Percentiles rank a stretch among this genome's conserved stretches.
phyloP scores from a whole-genome alignment of 2,797 vertebrate genomes.

The Lindbergichthys nudifrons region DNA sequence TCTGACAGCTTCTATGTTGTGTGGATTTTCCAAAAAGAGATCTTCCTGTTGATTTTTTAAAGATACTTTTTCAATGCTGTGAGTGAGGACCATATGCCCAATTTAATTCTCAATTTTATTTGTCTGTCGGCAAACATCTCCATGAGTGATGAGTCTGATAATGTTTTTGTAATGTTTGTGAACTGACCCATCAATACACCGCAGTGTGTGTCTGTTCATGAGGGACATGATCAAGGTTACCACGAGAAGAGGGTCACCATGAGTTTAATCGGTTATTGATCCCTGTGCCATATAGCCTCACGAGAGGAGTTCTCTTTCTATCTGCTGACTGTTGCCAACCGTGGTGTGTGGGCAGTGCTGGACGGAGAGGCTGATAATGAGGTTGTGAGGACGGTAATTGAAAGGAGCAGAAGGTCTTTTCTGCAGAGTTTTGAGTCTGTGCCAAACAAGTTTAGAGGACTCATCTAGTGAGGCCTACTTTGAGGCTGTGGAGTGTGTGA shows the following conservation, averaged over 20 bases:
- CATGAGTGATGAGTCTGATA: too few species aligned
- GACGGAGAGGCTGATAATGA: slow-evolving; percentile 70
- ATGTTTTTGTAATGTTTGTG: not conserved
- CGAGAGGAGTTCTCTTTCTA: slow-evolving; percentile 59
- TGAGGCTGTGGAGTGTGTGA: slow-evolving; percentile 17
- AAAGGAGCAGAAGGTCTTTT: slow-evolving; percentile 32
- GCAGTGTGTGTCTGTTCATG: not conserved
- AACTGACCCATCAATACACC: slow-evolving; percentile 3
- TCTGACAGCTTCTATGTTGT: too few species aligned
- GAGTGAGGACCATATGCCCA: too few species aligned
- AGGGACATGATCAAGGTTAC: slow-evolving; percentile 36
- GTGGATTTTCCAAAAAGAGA: too few species aligned
- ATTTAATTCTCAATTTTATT: too few species aligned
- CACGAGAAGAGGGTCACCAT: slow-evolving; percentile 55
- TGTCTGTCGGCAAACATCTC: too few species aligned
- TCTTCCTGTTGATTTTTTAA: too few species aligned
- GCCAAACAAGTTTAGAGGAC: slow-evolving; percentile 46
- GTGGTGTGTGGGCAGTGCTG: slow-evolving; percentile 77
- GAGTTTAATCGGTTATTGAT: slow-evolving; percentile 73
- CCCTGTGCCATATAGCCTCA: slow-evolving; percentile 68
- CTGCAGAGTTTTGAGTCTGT: slow-evolving; percentile 23
- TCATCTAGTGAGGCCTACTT: slow-evolving; percentile 15
- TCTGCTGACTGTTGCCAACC: slow-evolving; percentile 79
- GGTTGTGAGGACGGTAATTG: slow-evolving; percentile 47
- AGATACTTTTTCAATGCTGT: too few species aligned